Base-by-base conservation (phyloP, 2,797 vertebrate species). In the Oreortyx pictus region DNA sequence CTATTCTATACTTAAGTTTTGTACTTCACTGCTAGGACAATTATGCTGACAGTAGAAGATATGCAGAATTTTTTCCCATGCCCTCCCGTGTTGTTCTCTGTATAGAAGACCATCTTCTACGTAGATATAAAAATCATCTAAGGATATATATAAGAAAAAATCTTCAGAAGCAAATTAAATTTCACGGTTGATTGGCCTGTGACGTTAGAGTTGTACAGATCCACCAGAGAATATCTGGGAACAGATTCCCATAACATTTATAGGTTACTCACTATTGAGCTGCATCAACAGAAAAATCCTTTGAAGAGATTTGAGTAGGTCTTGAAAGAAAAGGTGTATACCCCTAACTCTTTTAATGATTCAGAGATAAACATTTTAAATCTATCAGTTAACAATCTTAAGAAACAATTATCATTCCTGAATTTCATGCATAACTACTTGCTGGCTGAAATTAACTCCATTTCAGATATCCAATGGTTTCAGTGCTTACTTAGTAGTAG, bases 291-390 rank as follows among this genome's bases (percentile, higher is more conserved):
- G 35, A 89, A 83, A 17, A 47, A 44, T 75, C 77, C 23, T 77
- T 86, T 82, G 52, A 75, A 70, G 43, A 86, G 9, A 52, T 82
- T 31, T 82, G 23, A 90, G 39, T 11, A 6, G 2, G 3, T 87
- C 47, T 90, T 88, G 65, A 80, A 85, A 79, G 35, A 62, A 87
- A 74, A 77, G 8, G 29, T 64, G 7, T 15, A 93, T 94, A 91
- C 64, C 31, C 8, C 20, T 76, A 64, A 37, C 14, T 76, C 52
- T 77, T 79, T 76, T 11, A 49, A 82, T 19, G 27, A 71, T 71
- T 88, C 13, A 41, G 52, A 79, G 52, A 60, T 37, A 75, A 90
- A 57, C 39, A 67, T 14, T 84, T 86, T 49, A 73, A 86, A 70
- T 56, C 66, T 66, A 8, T 37, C 61, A 65, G 8, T 25, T 57